These are phyloP conservation scores for Chrysemys picta DNA, from an alignment of 2,113 vertebrate genomes.

Conservation along the genomic window DNA sequence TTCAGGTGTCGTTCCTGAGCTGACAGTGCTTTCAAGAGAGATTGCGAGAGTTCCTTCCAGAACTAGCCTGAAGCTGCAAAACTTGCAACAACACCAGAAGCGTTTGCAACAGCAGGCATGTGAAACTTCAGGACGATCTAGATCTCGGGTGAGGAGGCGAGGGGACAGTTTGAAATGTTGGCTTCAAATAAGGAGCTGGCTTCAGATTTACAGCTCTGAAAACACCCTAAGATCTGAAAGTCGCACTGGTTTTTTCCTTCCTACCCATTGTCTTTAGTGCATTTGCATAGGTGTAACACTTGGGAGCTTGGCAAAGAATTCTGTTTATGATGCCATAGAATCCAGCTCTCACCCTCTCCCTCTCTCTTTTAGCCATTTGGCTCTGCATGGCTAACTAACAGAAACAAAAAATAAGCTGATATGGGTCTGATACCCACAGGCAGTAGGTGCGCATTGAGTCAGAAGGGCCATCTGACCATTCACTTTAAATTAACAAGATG, in stretches of 20 bases:
- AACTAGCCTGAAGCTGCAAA: too few relatives aligned
- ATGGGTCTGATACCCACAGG: neutral
- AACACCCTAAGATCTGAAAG: neutral
- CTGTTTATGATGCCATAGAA: neutral
- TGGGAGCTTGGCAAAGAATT: neutral
- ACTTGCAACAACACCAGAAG: too few relatives aligned
- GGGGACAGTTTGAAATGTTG: too few relatives aligned
- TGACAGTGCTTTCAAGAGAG: too few relatives aligned
- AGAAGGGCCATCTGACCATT: neutral
- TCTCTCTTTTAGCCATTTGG: neutral
- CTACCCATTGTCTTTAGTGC: neutral
- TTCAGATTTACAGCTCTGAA: neutral
- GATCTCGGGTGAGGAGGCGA: too few relatives aligned
- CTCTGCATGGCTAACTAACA: neutral
- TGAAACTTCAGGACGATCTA: too few relatives aligned
- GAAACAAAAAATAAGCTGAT: neutral
- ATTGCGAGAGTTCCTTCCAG: too few relatives aligned
- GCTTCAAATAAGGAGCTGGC: too few relatives aligned
- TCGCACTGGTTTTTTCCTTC: neutral
- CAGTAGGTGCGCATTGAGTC: neutral
- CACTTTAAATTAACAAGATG: neutral
- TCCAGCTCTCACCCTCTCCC: fast-evolving
- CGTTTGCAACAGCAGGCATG: too few relatives aligned
- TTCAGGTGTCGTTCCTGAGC: too few relatives aligned
- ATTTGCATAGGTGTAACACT: neutral